Evolutionary conservation across 1,140 invertebrate genomes (phyloP).

Genomic region (Conus betulinus): DNA sequence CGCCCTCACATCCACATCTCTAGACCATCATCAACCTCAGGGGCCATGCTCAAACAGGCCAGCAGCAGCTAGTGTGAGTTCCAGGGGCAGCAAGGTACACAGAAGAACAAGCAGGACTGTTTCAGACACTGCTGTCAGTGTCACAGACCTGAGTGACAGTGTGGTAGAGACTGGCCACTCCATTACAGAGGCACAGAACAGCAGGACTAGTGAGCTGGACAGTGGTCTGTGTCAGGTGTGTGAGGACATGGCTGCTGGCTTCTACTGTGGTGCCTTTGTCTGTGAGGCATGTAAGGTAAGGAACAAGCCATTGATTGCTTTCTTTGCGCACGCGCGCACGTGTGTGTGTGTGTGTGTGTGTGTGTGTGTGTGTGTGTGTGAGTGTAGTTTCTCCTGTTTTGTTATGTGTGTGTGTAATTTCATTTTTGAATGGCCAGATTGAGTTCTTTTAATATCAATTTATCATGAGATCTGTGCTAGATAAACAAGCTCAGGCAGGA

Average conservation of each 20-base stretch:
- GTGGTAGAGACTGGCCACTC: neutral
- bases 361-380: no score
- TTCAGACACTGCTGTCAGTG: neutral
- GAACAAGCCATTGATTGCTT: no score
- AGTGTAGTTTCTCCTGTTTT: neutral
- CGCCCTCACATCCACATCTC: neutral
- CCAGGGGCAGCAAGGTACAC: neutral
- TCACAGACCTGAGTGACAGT: no score
- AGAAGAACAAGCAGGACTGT: neutral
- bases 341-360: no score
- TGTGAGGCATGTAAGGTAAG: conserved; percentile 77
- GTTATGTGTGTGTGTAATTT: conserved; percentile 15
- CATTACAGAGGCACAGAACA: neutral
- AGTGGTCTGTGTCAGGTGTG: conserved; percentile 71
- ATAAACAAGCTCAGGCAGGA: no score
- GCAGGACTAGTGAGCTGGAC: neutral
- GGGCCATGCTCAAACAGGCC: neutral
- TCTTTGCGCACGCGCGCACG: no score
- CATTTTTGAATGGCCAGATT: no score
- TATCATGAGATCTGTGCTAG: no score
- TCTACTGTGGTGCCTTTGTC: conserved; percentile 75
- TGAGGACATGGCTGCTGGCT: conserved; percentile 73
- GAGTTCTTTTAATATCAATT: no score
- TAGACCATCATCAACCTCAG: neutral
- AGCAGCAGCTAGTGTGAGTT: neutral